Conservation (phyloP, 1,140 invertebrate genomes). For the Eufriesea mexicana region DNA sequence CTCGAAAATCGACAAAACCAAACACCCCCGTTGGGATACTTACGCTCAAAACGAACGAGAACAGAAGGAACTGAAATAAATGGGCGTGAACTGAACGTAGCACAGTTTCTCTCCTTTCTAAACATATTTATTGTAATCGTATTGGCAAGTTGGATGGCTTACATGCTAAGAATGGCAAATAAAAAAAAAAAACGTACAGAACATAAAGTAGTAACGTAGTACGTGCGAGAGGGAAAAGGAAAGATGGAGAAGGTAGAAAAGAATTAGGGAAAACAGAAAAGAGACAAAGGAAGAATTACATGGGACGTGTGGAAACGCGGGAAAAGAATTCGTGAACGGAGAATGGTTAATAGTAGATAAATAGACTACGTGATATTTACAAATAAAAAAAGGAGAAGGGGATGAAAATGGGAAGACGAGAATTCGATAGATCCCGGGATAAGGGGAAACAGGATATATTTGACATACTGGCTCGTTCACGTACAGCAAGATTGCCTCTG, state of each 20-base stretch:
- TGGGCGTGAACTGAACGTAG: constrained; percentile 50
- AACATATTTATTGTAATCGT: constrained; percentile 79
- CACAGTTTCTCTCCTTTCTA: constrained; percentile 71
- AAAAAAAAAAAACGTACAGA: constrained; percentile 70
- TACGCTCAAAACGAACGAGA: constrained; percentile 35
- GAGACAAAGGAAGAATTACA: background rate
- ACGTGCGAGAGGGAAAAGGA: constrained; percentile 61
- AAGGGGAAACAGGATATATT: background rate
- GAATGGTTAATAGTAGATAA: constrained; percentile 71
- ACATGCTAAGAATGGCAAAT: constrained; percentile 77
- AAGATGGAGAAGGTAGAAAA: constrained; percentile 2
- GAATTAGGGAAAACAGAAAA: background rate
- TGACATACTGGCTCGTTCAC: constrained; percentile 64
- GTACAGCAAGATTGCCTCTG: constrained; percentile 54
- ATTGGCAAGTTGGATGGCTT: constrained; percentile 81
- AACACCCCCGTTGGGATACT: background rate
- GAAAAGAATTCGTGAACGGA: constrained; percentile 48
- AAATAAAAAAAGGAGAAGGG: constrained; percentile 66
- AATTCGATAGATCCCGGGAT: constrained; percentile 21
- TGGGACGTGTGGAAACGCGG: background rate
- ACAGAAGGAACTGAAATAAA: constrained; percentile 63
- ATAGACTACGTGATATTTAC: constrained; percentile 78
- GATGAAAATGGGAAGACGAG: constrained; percentile 32
- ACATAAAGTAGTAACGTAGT: constrained; percentile 73
- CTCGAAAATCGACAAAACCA: constrained; percentile 18